Percentiles rank a stretch among this genome's conserved stretches.
Conservation (phyloP, 1,140 invertebrate species). For the Oedothorax gibbosus region DNA sequence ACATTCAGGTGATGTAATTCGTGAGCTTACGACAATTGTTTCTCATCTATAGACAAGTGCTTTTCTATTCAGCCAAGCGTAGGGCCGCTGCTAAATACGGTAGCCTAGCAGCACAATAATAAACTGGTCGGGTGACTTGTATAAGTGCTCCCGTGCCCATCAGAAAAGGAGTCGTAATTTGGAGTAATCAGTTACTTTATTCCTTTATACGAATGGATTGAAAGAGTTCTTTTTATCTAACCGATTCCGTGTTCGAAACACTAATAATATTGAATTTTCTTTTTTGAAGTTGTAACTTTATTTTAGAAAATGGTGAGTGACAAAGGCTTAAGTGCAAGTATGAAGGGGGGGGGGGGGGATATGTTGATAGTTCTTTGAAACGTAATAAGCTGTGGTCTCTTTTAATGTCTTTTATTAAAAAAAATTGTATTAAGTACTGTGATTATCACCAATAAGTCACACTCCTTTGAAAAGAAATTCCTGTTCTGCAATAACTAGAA, state of each 20-base stretch:
- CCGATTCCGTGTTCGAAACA: not conserved
- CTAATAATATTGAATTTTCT: too few species aligned
- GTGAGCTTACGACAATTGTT: constrained; percentile 44
- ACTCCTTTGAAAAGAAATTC: too few species aligned
- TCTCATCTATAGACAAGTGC: not conserved
- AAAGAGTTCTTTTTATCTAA: not conserved
- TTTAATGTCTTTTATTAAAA: too few species aligned
- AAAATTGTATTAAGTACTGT: too few species aligned
- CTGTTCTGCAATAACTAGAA: not conserved
- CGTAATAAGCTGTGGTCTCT: too few species aligned
- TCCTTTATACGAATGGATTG: constrained; percentile 3
- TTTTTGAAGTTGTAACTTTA: too few species aligned
- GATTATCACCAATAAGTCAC: too few species aligned
- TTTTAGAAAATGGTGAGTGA: too few species aligned
- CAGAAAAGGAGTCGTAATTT: constrained; percentile 40
- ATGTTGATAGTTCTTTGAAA: too few species aligned
- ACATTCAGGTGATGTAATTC: constrained; percentile 36
- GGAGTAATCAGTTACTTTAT: constrained; percentile 34
- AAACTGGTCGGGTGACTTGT: constrained; percentile 41
- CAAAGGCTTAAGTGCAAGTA: too few species aligned
- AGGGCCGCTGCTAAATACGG: constrained; percentile 14
- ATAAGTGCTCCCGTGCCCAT: constrained; percentile 20
- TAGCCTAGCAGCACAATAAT: constrained; percentile 4
- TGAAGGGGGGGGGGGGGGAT: too few species aligned
- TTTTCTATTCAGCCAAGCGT: constrained; percentile 19